phyloP scores from a whole-genome alignment of 2,888 invertebrate species.

The Luperina testacea region DNA sequence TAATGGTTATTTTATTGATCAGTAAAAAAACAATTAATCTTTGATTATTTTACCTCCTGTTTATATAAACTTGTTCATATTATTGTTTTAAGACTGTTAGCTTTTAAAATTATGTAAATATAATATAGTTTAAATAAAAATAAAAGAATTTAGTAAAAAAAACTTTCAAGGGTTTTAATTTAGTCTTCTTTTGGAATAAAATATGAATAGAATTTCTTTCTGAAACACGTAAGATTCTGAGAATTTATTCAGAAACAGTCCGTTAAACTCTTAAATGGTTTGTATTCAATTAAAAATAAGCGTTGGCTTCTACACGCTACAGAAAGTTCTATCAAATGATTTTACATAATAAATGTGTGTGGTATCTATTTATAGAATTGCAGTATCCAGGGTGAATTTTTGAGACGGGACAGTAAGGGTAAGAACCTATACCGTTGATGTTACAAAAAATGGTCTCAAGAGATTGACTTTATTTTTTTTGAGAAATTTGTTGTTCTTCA shows the following conservation, averaged over 20 bases:
- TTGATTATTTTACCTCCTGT: constrained; percentile 5
- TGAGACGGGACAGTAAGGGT: not conserved
- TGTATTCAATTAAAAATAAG: not conserved
- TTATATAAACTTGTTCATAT: too few relatives aligned
- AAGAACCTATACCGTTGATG: not conserved
- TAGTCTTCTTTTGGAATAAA: constrained; percentile 4
- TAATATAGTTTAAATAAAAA: too few relatives aligned
- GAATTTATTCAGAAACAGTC: too few relatives aligned
- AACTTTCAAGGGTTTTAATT: constrained; percentile 2
- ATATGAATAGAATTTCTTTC: not conserved
- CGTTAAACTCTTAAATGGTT: not conserved
- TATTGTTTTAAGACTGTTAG: too few relatives aligned
- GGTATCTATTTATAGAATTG: not conserved
- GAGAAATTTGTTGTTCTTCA: not conserved
- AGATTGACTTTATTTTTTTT: not conserved
- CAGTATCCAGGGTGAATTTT: not conserved
- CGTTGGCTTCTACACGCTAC: not conserved
- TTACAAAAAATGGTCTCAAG: not conserved
- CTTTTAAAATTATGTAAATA: too few relatives aligned
- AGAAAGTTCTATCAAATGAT: not conserved
- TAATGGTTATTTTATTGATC: constrained; percentile 49
- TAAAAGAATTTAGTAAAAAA: too few relatives aligned
- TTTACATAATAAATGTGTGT: not conserved
- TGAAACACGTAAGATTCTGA: not conserved
- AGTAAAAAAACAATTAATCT: constrained; percentile 19